Conservation (phyloP, 2,797 vertebrate species). For the Uromys caudimaculatus region DNA sequence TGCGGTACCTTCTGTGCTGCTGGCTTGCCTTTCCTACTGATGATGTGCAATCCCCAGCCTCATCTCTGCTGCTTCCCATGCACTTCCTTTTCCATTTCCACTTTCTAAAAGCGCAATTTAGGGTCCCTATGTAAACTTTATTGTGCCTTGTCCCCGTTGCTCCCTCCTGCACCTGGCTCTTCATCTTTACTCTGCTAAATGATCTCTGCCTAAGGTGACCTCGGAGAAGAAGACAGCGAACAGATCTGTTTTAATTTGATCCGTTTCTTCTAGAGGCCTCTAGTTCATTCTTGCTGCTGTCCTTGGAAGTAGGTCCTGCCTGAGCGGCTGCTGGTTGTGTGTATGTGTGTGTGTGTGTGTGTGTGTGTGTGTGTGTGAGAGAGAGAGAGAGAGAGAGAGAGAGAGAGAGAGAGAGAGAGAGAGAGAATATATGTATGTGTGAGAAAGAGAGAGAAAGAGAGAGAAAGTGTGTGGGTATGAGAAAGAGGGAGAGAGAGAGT, state of each 20-base stretch:
- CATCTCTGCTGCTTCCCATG: not conserved
- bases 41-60: not conserved
- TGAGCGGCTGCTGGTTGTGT: not conserved
- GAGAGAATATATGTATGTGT: too few relatives aligned
- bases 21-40: not conserved
- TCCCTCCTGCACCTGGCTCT: not conserved
- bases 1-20: not conserved
- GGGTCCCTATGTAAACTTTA: not conserved
- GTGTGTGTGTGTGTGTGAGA: not conserved
- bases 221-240: not conserved
- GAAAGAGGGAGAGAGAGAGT: not conserved
- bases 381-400: too few relatives aligned
- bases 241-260: not conserved
- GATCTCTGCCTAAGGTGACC: not conserved
- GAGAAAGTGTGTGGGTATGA: too few relatives aligned
- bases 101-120: not conserved
- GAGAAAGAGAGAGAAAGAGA: too few relatives aligned
- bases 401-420: too few relatives aligned
- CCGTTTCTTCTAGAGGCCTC: not conserved
- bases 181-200: not conserved
- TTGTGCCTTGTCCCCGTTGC: not conserved
- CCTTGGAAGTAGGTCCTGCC: not conserved
- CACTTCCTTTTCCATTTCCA: not conserved
- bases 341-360: not conserved
- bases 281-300: not conserved